Evolutionary conservation across 2,888 invertebrate species (phyloP).

Genomic region (Habroteleia sp.): DNA sequence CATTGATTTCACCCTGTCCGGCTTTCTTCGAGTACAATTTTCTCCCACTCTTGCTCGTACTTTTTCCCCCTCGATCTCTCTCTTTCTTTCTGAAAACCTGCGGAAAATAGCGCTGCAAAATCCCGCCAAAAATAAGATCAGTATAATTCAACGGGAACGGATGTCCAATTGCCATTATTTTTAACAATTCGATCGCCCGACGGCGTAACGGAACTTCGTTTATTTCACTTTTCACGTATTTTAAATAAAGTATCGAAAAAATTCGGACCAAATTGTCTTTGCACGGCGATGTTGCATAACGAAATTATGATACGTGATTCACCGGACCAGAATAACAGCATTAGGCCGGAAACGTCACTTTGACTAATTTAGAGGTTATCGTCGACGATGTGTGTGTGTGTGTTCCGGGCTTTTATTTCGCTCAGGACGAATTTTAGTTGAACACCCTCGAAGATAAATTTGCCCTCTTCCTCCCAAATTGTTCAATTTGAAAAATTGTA

Average conservation of each 20-base stretch:
- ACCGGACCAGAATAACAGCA: conserved; percentile 3
- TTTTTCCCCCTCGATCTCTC: conserved; percentile 11
- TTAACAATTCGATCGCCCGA: neutral
- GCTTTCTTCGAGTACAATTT: conserved; percentile 22
- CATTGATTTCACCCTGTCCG: conserved; percentile 48
- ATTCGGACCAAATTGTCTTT: conserved; percentile 23
- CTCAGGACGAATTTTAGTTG: conserved; percentile 2
- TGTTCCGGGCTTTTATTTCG: conserved; percentile 28
- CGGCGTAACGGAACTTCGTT: conserved; percentile 10
- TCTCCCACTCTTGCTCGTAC: neutral
- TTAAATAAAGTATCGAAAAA: conserved; percentile 13
- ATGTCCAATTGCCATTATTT: conserved; percentile 27
- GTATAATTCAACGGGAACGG: conserved; percentile 20
- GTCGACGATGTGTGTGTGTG: no score
- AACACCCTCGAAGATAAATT: conserved; percentile 10
- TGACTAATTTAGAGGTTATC: conserved; percentile 39
- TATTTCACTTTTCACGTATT: conserved; percentile 10
- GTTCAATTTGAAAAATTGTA: conserved; percentile 2
- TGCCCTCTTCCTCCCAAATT: neutral
- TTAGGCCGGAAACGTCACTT: conserved; percentile 27
- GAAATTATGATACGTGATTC: conserved; percentile 35
- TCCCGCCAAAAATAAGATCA: conserved; percentile 27
- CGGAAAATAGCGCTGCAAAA: conserved; percentile 13
- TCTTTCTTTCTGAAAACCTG: conserved; percentile 42
- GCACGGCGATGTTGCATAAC: conserved; percentile 17